phyloP scores from a whole-genome alignment of 1,140 invertebrate species.

The Notospermus geniculatus region DNA sequence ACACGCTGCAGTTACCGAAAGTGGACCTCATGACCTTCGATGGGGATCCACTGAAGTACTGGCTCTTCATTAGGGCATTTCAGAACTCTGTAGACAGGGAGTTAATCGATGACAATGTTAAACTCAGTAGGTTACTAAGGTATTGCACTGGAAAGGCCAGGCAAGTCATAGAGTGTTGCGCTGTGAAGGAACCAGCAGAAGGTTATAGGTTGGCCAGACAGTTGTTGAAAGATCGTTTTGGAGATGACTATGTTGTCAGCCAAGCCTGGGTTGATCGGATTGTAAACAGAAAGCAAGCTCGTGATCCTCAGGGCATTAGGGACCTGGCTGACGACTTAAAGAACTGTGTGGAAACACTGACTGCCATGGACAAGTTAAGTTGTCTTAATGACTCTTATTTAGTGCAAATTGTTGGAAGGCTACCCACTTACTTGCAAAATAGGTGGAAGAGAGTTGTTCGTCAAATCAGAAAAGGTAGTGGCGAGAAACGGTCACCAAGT shows the following conservation, averaged over 20 bases:
- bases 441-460: too few species aligned
- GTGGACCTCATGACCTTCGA: not conserved
- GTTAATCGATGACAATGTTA: not conserved
- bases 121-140: not conserved
- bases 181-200: not conserved
- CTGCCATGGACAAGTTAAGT: not conserved
- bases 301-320: not conserved
- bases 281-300: not conserved
- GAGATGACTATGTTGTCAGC: not conserved
- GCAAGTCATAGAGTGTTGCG: not conserved
- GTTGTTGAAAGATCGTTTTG: not conserved
- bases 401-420: not conserved
- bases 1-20: not conserved
- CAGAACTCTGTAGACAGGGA: not conserved
- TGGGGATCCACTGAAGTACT: conserved; percentile 4
- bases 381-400: not conserved
- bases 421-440: too few species aligned
- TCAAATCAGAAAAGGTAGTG: too few species aligned
- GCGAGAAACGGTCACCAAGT: not conserved
- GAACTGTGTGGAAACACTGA: not conserved
- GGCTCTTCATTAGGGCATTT: not conserved
- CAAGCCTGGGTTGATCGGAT: not conserved
- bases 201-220: not conserved
- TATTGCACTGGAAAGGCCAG: conserved; percentile 3
- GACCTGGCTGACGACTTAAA: not conserved